Percentiles rank a stretch among this genome's conserved stretches.
phyloP scores from a whole-genome alignment of 2,888 invertebrate genomes.

The Torymus auratus region DNA sequence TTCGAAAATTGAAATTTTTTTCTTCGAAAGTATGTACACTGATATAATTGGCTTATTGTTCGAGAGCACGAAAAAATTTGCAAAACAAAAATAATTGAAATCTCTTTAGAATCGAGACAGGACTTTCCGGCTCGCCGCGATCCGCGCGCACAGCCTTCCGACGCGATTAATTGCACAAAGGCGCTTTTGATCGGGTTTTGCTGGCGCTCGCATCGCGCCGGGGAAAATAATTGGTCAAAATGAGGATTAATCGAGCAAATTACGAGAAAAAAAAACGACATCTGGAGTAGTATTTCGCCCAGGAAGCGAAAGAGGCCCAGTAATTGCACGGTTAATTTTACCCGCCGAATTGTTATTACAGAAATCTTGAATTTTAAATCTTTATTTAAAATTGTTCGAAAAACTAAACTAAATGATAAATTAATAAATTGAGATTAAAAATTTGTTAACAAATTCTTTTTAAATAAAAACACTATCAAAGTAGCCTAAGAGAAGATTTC shows the following conservation, averaged over 20 bases:
- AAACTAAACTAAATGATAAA: too few species aligned
- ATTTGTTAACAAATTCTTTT: too few species aligned
- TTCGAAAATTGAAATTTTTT: too few species aligned
- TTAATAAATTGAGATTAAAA: too few species aligned
- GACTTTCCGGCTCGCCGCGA: constrained; percentile 13
- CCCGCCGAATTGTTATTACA: too few species aligned
- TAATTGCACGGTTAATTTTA: too few species aligned
- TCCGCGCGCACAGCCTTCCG: constrained; percentile 1
- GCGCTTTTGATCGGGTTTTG: constrained; percentile 50
- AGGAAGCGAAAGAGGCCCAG: background rate
- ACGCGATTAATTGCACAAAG: constrained; percentile 44
- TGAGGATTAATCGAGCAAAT: constrained; percentile 52
- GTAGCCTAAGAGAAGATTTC: too few species aligned
- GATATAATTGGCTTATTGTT: too few species aligned
- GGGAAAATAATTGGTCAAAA: constrained; percentile 48
- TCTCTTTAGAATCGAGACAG: background rate
- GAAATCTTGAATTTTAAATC: too few species aligned
- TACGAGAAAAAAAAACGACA: constrained; percentile 19
- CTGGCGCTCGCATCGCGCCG: background rate
- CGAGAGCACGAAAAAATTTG: constrained; percentile 4
- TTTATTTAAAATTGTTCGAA: too few species aligned
- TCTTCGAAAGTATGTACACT: too few species aligned
- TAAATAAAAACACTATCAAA: too few species aligned
- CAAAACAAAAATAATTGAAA: constrained; percentile 1
- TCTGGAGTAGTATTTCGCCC: background rate